These are phyloP conservation scores for Mustela erminea DNA, from an alignment of 2,797 vertebrate species.

Conservation along the genomic window DNA sequence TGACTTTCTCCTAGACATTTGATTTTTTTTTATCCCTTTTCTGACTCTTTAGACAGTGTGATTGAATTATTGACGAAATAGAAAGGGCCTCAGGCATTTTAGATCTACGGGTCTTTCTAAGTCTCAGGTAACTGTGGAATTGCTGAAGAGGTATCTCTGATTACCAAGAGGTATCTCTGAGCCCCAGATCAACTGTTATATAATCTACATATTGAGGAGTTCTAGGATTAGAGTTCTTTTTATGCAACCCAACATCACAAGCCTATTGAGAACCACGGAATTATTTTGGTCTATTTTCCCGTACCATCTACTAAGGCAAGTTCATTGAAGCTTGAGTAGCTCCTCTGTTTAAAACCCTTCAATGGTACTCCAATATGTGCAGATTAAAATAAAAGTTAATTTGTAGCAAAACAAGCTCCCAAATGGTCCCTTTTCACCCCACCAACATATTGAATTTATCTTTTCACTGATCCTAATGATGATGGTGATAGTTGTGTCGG, in stretches of 20 bases:
- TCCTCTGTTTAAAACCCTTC: neutral
- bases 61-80: conserved; percentile 28
- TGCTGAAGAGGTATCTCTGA: neutral
- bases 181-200: neutral
- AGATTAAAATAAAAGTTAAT: neutral
- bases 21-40: neutral
- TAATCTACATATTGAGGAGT: neutral
- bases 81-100: neutral
- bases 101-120: neutral
- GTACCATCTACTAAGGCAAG: neutral
- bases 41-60: neutral
- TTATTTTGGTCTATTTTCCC: neutral
- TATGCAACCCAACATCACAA: neutral
- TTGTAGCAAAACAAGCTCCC: neutral
- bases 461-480: neutral
- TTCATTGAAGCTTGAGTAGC: neutral
- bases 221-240: neutral
- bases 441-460: neutral
- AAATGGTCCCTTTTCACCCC: neutral
- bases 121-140: neutral
- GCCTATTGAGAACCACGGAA: neutral
- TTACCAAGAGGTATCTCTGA: neutral
- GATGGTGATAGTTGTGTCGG: neutral
- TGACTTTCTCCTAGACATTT: neutral
- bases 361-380: neutral